Evolutionary conservation across 2,888 invertebrate genomes (phyloP), one percentile per base, ranked within the genome.

Genomic region (Drosophila nigritarsus): DNA sequence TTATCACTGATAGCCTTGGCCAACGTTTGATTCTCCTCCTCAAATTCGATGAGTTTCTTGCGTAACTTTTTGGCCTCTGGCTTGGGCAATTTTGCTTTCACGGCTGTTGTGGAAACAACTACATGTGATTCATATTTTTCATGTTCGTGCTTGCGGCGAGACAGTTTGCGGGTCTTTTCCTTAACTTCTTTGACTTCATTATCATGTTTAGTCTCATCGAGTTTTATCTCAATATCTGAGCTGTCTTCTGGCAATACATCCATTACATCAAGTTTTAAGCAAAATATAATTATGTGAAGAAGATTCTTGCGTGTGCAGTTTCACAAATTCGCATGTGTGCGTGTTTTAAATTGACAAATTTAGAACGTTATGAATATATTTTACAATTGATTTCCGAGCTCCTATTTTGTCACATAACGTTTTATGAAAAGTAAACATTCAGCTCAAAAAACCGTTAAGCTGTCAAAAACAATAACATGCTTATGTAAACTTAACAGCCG

Each of bases 1-100:
- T 92, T 92, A 9, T 86, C 80, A 2, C 58, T 64, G 1, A 92
- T 90, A 8, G 87, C n/a, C 55, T 91, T 80, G 27, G 89, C 73
- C 15, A 93, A 70, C 0, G 84, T 65, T 49, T 86, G 79, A 48
- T 92, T 92, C 54, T 90, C 81, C 49, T 87, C 74, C 50, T 91
- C 90, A 11, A 83, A 76, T 29, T 88, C 82, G 9, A 63, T 62
- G 13, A 92, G 78, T 58, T 90, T 91, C 58, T 88, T 90, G 36
- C 90, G 90, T 13, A 92, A 61, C 62, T 91, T 87, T 73, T 82
- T 82, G 20, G 79, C 18, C 2, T 75, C 84, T 7, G 76, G 9
- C 11, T 62, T 77, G 0, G 58, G 40, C 1, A 34, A 2, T 15
- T 73, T 71, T 3, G 75, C 49, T n/a, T 77, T 63, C 0, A 53